phyloP scores from a whole-genome alignment of 2,888 invertebrate species.

The Vanessa cardui region DNA sequence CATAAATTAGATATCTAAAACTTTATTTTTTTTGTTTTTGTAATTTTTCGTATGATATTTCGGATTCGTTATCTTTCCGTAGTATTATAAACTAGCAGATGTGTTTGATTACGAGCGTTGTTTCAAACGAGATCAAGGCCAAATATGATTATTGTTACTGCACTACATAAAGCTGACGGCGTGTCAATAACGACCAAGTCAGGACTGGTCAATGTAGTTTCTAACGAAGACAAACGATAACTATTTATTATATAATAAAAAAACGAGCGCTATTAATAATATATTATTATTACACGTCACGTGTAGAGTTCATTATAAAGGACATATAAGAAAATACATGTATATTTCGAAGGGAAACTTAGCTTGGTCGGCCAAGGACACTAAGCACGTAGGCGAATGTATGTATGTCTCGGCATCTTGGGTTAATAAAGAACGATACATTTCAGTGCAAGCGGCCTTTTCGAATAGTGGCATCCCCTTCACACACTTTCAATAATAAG shows the following conservation, averaged over 20 bases:
- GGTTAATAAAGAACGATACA: constrained; percentile 48
- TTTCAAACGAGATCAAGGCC: constrained; percentile 71
- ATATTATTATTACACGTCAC: background rate
- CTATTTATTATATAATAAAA: background rate
- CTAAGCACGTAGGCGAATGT: constrained; percentile 56
- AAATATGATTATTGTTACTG: constrained; percentile 63
- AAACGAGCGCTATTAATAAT: background rate
- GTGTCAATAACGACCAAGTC: constrained; percentile 52
- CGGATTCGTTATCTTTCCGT: background rate
- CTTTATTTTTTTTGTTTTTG: too few relatives aligned
- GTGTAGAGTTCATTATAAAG: constrained; percentile 41
- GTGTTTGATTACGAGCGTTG: constrained; percentile 23
- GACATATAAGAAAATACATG: constrained; percentile 21
- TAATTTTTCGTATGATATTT: too few relatives aligned
- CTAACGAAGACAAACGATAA: background rate
- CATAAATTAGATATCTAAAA: too few relatives aligned
- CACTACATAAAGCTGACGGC: constrained; percentile 64
- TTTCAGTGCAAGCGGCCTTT: constrained; percentile 55
- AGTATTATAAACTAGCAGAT: constrained; percentile 22
- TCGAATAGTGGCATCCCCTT: constrained; percentile 47
- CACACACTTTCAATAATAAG: constrained; percentile 50
- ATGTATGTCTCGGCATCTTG: constrained; percentile 53
- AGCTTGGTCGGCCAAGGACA: constrained; percentile 62
- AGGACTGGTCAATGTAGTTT: constrained; percentile 2
- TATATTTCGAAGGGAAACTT: constrained; percentile 35